Evolutionary conservation across 2,113 vertebrate genomes (phyloP), one percentile per base, ranked within the genome.

Genomic region (Solenodon paradoxus): DNA sequence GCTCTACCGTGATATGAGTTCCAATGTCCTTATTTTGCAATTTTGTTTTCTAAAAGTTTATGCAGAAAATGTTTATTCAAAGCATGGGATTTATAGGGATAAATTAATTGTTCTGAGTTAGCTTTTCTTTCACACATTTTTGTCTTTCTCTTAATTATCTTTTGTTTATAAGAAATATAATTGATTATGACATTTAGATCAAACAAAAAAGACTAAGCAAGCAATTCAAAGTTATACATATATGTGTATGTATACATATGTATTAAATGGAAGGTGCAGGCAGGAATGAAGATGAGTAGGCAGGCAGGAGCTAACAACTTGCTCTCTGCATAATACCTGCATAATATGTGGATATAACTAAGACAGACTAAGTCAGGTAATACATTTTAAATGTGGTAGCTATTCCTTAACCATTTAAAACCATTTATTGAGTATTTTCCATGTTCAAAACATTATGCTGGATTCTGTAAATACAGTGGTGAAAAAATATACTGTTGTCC

Each of bases 141-240:
- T 89, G 1, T 89, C 57, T 94, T 66, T 5, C 55, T 92, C 57
- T 96, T 72, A 59, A 38, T 59, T 79, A 19, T 96, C 40, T 84
- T 87, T 68, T 35, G 19, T 74, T 10, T 61, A 0, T 89, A 49
- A 64, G 94, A 71, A 92, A 42, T 30, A 4, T 81, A 61, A 16
- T 75, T 86, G 38, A 91, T 26, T 68, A 3, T 89, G 59, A 64
- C 24, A 59, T 15, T 74, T 74, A 80, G 19, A 59, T 59, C n/a
- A 47, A 57, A 91, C 9, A 15, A 59, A 77, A 55, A 83, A 40
- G 61, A 35, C 13, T 55, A 49, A 57, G 16, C 15, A 82, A 92
- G n/a, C 9, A 38, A 68, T 51, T 59, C 53, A 64, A 26, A 79
- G 85, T n/a, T n/a, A n/a, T n/a, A n/a, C n/a, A n/a, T n/a, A n/a